phyloP scores from a whole-genome alignment of 2,797 vertebrate species.

The Phoeniculus purpureus region DNA sequence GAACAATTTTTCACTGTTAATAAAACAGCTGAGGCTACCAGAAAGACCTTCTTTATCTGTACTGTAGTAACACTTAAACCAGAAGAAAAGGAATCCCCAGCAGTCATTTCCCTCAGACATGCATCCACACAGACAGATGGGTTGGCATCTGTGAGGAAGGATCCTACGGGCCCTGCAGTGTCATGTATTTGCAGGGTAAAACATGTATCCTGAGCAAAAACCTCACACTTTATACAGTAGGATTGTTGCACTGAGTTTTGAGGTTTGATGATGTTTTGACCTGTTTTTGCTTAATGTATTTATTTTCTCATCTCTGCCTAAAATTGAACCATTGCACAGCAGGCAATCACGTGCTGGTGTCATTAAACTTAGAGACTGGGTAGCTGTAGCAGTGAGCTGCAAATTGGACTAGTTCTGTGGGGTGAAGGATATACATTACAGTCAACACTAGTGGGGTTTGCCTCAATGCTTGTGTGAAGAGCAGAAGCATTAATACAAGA shows the following conservation, averaged over 20 bases:
- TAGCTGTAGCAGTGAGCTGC: neutral
- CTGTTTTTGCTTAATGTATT: neutral
- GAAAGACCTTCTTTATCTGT: neutral
- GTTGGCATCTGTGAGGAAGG: neutral
- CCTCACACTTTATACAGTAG: neutral
- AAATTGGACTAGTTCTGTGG: neutral
- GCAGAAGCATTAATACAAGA: neutral
- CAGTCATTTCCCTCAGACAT: neutral
- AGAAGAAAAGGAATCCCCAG: neutral
- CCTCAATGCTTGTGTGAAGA: neutral
- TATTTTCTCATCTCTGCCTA: neutral
- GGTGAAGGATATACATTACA: neutral
- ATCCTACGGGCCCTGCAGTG: neutral
- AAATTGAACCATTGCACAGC: neutral
- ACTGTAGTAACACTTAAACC: neutral
- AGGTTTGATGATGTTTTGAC: neutral
- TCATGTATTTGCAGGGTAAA: neutral
- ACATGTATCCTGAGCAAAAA: neutral
- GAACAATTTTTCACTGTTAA: conserved; percentile 12
- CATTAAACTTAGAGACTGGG: neutral
- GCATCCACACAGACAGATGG: neutral
- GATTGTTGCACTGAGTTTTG: neutral
- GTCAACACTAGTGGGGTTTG: neutral
- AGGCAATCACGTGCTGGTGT: neutral
- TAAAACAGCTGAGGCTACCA: neutral